Base-by-base conservation (phyloP, 2,797 vertebrate species). In the Acanthurus leucopareius region DNA sequence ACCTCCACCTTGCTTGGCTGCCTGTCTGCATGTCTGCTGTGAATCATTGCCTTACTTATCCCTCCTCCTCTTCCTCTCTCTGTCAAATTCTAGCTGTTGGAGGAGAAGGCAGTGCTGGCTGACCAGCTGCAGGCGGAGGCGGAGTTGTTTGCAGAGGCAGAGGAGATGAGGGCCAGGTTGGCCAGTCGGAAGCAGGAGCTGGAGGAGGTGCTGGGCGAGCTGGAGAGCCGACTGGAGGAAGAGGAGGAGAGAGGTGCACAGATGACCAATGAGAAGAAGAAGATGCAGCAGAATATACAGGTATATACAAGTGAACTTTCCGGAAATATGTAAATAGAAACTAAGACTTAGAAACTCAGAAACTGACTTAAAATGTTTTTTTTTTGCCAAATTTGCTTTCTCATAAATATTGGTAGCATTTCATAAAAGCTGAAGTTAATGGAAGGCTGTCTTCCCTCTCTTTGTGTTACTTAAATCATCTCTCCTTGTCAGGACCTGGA, bases 81-180 rank as follows among this genome's bases (percentile, higher is more conserved):
- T 54, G 28, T 69, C 40, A 59, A 10, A 0, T 57, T 69, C 58
- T 52, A 98, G 97, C 91, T 97, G 70, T 3, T 95, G 7, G 96
- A 97, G 82, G 97, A 98, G 86, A 97, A 97, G 58, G 0, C 92
- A 0, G 96, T 96, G 63, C 91, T 98, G 81, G 94, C 96, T 0
- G 97, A 98, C 86, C 97, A 97, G 89, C 93, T 98, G 69, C 96
- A 96, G 75, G 96, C 97, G 0, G 97, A 98, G 88, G 96, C 96
- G 0, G 97, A 97, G 87, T 92, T 98, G 78, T 98, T 97, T 53
- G 96, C 97, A 0, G 97, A 98, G 92, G 97, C 97, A 0, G 97
- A 97, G 89, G 97, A 97, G 93, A 96, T 97, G 69, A 93, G 96
- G 49, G 94, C 95, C 1, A 92, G 97, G 62, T 85, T 98, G 90